These are phyloP conservation scores for Plagodis dolabraria DNA, from an alignment of 2,888 invertebrate species.

Conservation along the genomic window DNA sequence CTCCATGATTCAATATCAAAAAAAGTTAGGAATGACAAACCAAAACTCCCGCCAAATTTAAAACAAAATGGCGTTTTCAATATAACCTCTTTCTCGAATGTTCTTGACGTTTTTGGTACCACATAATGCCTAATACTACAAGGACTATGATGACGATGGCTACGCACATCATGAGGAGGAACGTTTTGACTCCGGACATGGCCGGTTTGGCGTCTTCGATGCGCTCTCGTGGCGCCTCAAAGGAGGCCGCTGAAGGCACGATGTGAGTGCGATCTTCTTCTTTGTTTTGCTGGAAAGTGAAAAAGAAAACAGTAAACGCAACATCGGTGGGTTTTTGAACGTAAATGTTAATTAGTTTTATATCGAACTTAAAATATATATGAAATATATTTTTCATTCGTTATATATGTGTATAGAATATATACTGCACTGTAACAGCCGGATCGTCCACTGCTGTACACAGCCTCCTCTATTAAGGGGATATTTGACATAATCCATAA, in stretches of 20 bases:
- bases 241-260: slow-evolving; percentile 94
- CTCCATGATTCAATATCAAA: slow-evolving; percentile 10
- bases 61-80: slow-evolving; percentile 42
- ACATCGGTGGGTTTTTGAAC: no score
- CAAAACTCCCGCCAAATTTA: slow-evolving; percentile 16
- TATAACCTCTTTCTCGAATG: slow-evolving; percentile 94
- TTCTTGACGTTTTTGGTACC: slow-evolving; percentile 96
- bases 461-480: no score
- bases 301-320: slow-evolving; percentile 13
- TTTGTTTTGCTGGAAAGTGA: slow-evolving; percentile 78
- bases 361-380: no score
- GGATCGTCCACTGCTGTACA: no score
- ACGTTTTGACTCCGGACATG: slow-evolving; percentile 95
- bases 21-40: slow-evolving; percentile 38
- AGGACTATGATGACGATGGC: slow-evolving; percentile 93
- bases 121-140: slow-evolving; percentile 95
- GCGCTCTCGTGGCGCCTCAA: slow-evolving; percentile 96
- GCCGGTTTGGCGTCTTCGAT: slow-evolving; percentile 94
- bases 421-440: no score
- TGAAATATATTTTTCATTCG: background rate
- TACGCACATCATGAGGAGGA: slow-evolving; percentile 93
- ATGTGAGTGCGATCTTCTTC: slow-evolving; percentile 92
- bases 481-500: no score
- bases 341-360: no score
- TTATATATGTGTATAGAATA: background rate